Evolutionary conservation across 2,888 invertebrate species (phyloP), one percentile per base, ranked within the genome.

Genomic region (Apotomis capreana): DNA sequence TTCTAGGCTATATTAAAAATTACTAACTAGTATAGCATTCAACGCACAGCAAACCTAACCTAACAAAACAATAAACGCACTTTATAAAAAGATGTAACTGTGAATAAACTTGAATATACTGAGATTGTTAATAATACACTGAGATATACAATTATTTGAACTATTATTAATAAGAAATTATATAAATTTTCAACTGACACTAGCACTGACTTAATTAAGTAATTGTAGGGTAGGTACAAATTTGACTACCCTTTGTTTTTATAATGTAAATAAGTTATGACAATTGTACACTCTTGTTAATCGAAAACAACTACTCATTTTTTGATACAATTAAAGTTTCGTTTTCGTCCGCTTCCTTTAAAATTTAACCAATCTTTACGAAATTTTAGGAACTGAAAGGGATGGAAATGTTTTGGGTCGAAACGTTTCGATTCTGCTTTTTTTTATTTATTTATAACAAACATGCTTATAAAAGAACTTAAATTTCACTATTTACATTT

Each of bases 41-140:
- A 6, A 13, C 44, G 9, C 44, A 60, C 44, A 46, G 26, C 8
- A 49, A 49, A 9, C 49, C 9, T 40, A 40, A 49, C 9, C 10
- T 49, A 1, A 49, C 9, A 49, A 10, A 49, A 49, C 3, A 49
- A 10, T 9, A 9, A 49, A 49, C 5, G 10, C 3, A 49, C 49
- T 9, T 9, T 10, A 49, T 40, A 40, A 5, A 49, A 49, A 6
- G n/a, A n/a, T n/a, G n/a, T 3, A 49, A 3, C 10, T 12, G 0
- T 10, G 13, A 13, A 46, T n/a, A n/a, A 62, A 40, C 40, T 6
- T 40, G 40, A 36, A 26, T 3, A n/a, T 8, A 36, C 8, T 36
- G 49, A 62, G 8, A 62, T 15, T 51, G 36, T 51, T 62, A 62
- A 36, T 37, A 62, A 52, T 51, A 62, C 61, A 51, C 26, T n/a